Base-by-base conservation (phyloP, 2,797 vertebrate genomes). In the Helarctos malayanus region DNA sequence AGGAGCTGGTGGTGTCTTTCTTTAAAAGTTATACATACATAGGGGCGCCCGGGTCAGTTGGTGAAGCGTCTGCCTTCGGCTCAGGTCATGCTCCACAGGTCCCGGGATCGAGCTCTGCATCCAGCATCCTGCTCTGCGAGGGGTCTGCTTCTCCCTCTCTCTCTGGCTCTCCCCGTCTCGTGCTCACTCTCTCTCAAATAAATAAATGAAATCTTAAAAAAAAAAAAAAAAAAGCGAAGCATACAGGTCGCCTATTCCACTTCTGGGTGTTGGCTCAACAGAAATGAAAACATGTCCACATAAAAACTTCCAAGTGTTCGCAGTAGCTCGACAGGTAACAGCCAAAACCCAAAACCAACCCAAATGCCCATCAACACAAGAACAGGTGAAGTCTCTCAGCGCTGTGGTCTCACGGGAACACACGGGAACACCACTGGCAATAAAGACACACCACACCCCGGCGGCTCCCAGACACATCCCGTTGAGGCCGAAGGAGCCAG, bases 31-130 rank as follows among this genome's bases (percentile, higher is more conserved):
- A n/a, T 18, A n/a, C 32, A 9, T n/a, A 16, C 29, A n/a, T 6
- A 12, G n/a, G 15, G 32, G 63, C 0, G 0, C 63, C 63, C 8
- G 1, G 16, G 8, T 68, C n/a, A 68, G n/a, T 19, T 0, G 18
- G n/a, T 19, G 35, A 35, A 68, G 65, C 4, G 0, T 68, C 65
- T 68, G n/a, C 32, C n/a, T 68, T 68, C 9, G 8, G n/a, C 65
- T 68, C n/a, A 19, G 65, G n/a, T 68, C 61, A n/a, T 65, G 61
- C 32, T n/a, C 65, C 9, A 4, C 32, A 18, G 32, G 63, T 68
- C 63, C 16, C 35, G 9, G n/a, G n/a, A 21, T 68, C 0, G 4
- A 68, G 65, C 9, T n/a, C 63, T 0, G 8, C 4, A 5, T 35
- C 18, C 16, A 16, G 65, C 18, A 35, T n/a, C 29, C 14, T 16